These are phyloP conservation scores for Pherbina coryleti DNA, from an alignment of 2,888 invertebrate genomes.

Conservation along the genomic window DNA sequence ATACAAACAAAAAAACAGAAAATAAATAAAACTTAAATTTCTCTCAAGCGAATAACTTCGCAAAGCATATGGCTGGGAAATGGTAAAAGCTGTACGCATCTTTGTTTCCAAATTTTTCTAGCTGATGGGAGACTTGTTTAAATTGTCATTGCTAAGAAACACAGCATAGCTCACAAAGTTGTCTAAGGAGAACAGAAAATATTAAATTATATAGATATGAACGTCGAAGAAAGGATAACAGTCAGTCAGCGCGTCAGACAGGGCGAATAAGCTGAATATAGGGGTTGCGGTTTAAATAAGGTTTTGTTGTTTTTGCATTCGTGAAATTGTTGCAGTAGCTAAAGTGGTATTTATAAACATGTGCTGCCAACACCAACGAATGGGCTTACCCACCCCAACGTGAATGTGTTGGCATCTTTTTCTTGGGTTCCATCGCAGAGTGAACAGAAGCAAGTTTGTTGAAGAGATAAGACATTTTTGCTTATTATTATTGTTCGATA, in stretches of 20 bases:
- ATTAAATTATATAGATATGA: conserved; percentile 16
- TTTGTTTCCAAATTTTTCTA: no score
- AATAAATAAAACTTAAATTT: conserved; percentile 8
- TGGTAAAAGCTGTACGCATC: neutral
- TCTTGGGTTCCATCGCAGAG: neutral
- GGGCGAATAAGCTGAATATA: neutral
- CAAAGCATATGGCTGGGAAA: conserved; percentile 1
- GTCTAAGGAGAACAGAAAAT: conserved; percentile 21
- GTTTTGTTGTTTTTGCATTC: neutral
- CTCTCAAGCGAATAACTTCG: conserved; percentile 27
- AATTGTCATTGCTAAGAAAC: conserved; percentile 11
- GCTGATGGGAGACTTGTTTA: neutral
- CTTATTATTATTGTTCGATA: no score
- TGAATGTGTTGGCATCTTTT: neutral
- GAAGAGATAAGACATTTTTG: neutral
- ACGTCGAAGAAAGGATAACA: conserved; percentile 9
- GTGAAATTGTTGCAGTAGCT: conserved; percentile 1
- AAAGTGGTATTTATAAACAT: conserved; percentile 35
- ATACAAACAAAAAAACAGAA: neutral
- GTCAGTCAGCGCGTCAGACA: neutral
- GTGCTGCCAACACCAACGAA: conserved; percentile 10
- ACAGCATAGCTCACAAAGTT: conserved; percentile 21
- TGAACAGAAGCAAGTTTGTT: neutral
- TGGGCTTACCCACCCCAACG: neutral
- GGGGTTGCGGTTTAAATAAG: neutral